These are phyloP conservation scores for Xestobium rufovillosum DNA, from an alignment of 2,888 invertebrate genomes.

Conservation along the genomic window DNA sequence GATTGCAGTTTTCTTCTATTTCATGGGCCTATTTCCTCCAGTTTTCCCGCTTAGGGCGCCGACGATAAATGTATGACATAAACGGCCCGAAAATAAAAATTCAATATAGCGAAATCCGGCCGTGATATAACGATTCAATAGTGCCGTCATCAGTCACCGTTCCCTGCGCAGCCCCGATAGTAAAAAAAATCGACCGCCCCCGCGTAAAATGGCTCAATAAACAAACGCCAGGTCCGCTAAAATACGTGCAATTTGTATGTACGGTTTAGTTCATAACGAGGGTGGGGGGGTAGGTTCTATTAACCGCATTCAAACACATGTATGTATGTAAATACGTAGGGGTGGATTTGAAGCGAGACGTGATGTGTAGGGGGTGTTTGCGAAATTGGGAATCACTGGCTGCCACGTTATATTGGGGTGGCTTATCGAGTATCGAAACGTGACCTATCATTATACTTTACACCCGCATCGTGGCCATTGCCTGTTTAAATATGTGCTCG, in stretches of 20 bases:
- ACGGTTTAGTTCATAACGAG: conserved; percentile 25
- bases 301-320: conserved; percentile 3
- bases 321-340: neutral
- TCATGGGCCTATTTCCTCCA: no score
- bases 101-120: conserved; percentile 23
- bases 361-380: no score
- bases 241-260: conserved; percentile 33
- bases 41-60: no score
- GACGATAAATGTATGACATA: no score
- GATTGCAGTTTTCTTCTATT: no score
- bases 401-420: no score
- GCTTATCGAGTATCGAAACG: conserved; percentile 35
- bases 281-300: neutral
- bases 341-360: no score
- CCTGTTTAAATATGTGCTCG: conserved; percentile 27
- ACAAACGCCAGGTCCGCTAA: conserved; percentile 31
- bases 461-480: conserved; percentile 22
- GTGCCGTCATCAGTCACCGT: conserved; percentile 28
- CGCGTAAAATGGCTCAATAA: conserved; percentile 37
- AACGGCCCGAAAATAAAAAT: conserved; percentile 15
- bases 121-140: conserved; percentile 27
- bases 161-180: conserved; percentile 25
- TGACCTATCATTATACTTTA: conserved; percentile 34
- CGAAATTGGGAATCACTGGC: no score
- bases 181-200: conserved; percentile 37